Percentiles rank a stretch among this genome's conserved stretches.
phyloP scores from a whole-genome alignment of 2,797 vertebrate species.

The Trematomus bernacchii region DNA sequence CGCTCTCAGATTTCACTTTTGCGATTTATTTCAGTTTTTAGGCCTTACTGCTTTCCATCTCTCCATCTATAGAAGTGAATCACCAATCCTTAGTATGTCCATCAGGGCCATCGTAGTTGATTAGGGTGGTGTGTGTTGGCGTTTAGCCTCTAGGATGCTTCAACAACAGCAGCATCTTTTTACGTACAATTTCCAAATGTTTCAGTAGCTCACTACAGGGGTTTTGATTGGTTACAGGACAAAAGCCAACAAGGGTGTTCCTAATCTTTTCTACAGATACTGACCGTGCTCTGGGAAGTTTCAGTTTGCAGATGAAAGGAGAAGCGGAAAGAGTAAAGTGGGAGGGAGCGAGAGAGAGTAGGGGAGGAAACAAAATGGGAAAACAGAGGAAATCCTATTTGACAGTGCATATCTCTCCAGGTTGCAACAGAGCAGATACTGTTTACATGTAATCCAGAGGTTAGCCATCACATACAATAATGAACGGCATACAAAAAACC shows the following conservation, averaged over 20 bases:
- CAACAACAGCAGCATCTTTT: constrained; percentile 56
- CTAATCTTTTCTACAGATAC: constrained; percentile 56
- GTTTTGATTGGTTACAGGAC: constrained; percentile 43
- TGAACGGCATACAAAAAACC: background rate
- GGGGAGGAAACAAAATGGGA: constrained; percentile 1
- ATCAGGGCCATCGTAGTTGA: constrained; percentile 23
- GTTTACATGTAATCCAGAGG: background rate
- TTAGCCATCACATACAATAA: background rate
- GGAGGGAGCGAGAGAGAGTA: constrained; percentile 32
- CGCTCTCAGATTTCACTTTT: constrained; percentile 18
- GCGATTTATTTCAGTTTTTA: constrained; percentile 3
- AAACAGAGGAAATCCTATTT: constrained; percentile 31
- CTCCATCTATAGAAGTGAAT: constrained; percentile 47
- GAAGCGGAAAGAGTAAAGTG: constrained; percentile 37
- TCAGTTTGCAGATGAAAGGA: constrained; percentile 42
- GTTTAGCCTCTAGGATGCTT: constrained; percentile 69
- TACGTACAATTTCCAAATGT: constrained; percentile 51
- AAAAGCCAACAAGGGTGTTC: constrained; percentile 56
- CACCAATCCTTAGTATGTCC: constrained; percentile 53
- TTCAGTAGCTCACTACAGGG: constrained; percentile 35
- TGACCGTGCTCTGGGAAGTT: constrained; percentile 42
- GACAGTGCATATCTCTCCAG: constrained; percentile 12
- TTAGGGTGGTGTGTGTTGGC: background rate
- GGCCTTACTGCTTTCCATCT: constrained; percentile 23
- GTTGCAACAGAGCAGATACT: background rate